Evolutionary conservation across 2,888 invertebrate species (phyloP).

Genomic region (Cantharis flavilabris): DNA sequence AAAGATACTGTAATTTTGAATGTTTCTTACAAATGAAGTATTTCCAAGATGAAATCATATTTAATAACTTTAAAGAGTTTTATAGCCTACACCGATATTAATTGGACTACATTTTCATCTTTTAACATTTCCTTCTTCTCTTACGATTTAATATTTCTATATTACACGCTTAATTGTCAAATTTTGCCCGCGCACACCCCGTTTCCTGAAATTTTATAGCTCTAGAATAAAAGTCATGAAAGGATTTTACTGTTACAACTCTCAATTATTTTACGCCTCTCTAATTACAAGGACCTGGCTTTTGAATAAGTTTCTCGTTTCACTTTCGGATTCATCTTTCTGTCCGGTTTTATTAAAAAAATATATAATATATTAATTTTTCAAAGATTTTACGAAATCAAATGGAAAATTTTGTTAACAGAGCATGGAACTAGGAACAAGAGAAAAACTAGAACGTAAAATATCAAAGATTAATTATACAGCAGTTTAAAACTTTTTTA

Average conservation of each 20-base stretch:
- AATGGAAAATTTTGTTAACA: background rate
- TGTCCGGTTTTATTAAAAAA: conserved; percentile 2
- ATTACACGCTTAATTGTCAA: conserved; percentile 40
- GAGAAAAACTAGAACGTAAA: conserved; percentile 7
- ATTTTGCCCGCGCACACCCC: conserved; percentile 39
- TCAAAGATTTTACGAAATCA: background rate
- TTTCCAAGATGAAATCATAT: conserved; percentile 5
- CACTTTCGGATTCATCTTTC: conserved; percentile 6
- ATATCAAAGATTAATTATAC: conserved; percentile 24
- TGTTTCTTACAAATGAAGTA: background rate
- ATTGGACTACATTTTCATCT: conserved; percentile 17
- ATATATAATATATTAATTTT: background rate
- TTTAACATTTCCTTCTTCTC: conserved; percentile 19
- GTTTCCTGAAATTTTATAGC: conserved; percentile 36
- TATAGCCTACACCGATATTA: conserved; percentile 10
- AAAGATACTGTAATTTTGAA: background rate
- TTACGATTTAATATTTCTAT: conserved; percentile 39
- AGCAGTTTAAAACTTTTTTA: conserved; percentile 8
- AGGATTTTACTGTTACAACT: conserved; percentile 30
- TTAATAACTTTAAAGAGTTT: conserved; percentile 8
- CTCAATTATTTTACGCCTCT: conserved; percentile 41
- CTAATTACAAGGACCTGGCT: conserved; percentile 37
- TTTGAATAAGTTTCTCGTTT: conserved; percentile 17
- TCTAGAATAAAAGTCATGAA: conserved; percentile 35
- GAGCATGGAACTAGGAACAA: background rate